Percentiles rank a stretch among this genome's conserved stretches.
These are phyloP conservation scores for Ia io DNA, from an alignment of 2,113 vertebrate species.

Conservation along the genomic window DNA sequence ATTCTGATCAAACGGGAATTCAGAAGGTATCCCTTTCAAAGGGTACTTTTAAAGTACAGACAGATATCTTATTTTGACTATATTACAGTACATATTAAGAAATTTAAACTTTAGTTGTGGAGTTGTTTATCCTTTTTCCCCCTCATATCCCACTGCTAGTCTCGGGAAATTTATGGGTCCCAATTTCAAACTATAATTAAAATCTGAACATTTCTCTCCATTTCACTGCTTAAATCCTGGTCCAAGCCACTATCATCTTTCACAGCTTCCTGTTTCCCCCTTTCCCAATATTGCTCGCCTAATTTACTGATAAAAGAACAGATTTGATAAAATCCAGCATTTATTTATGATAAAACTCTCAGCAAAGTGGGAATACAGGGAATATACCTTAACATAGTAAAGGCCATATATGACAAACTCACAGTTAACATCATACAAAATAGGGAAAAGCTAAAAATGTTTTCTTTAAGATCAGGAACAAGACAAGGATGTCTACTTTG, in stretches of 20 bases:
- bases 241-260: not conserved
- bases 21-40: not conserved
- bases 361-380: not conserved
- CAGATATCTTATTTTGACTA: not conserved
- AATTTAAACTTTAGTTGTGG: not conserved
- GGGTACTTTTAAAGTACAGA: not conserved
- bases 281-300: not conserved
- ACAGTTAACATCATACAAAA: not conserved
- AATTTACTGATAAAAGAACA: not conserved
- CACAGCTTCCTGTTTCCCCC: not conserved
- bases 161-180: not conserved
- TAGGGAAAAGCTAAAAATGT: not conserved
- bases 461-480: not conserved
- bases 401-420: not conserved
- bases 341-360: not conserved
- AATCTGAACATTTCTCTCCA: not conserved
- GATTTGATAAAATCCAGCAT: not conserved
- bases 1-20: not conserved
- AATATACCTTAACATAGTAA: not conserved
- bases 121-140: not conserved
- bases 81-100: not conserved
- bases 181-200: not conserved
- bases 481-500: not conserved
- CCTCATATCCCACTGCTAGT: not conserved
- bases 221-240: not conserved